phyloP scores from a whole-genome alignment of 2,113 vertebrate species.

The Perca flavescens region DNA sequence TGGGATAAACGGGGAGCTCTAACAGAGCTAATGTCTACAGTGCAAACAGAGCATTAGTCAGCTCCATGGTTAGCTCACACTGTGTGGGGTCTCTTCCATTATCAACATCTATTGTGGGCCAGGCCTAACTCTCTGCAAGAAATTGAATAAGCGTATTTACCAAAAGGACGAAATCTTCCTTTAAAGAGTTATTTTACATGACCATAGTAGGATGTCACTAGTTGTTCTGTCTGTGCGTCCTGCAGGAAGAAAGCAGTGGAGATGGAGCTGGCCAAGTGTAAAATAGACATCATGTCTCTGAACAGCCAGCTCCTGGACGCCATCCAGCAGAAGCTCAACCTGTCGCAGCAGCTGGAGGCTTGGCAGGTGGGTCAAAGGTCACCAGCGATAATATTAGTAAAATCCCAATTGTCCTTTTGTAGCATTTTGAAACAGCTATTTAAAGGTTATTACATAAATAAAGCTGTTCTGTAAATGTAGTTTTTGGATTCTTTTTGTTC shows the following conservation, averaged over 20 bases:
- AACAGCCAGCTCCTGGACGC: conserved; percentile 97
- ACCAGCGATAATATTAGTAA: neutral
- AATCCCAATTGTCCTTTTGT: neutral
- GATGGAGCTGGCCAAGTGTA: conserved; percentile 96
- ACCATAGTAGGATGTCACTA: neutral
- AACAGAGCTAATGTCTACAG: too few species aligned
- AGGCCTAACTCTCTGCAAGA: neutral
- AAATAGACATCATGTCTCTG: conserved; percentile 97
- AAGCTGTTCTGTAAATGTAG: neutral
- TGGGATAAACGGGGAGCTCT: too few species aligned
- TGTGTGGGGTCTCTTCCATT: too few species aligned
- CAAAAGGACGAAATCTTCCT: neutral
- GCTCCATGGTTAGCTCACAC: too few species aligned
- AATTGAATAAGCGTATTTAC: neutral
- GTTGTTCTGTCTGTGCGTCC: neutral
- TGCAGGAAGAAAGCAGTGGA: conserved; percentile 96
- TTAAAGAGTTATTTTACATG: neutral
- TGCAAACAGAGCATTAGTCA: too few species aligned
- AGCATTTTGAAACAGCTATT: neutral
- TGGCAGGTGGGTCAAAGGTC: conserved; percentile 91
- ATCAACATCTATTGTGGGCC: too few species aligned
- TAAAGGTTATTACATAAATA: neutral
- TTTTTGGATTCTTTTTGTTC: neutral
- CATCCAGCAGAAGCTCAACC: conserved; percentile 98
- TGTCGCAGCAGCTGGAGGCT: conserved; percentile 99